Base-by-base conservation (phyloP, 2,797 vertebrate species). In the Antennarius maculatus region DNA sequence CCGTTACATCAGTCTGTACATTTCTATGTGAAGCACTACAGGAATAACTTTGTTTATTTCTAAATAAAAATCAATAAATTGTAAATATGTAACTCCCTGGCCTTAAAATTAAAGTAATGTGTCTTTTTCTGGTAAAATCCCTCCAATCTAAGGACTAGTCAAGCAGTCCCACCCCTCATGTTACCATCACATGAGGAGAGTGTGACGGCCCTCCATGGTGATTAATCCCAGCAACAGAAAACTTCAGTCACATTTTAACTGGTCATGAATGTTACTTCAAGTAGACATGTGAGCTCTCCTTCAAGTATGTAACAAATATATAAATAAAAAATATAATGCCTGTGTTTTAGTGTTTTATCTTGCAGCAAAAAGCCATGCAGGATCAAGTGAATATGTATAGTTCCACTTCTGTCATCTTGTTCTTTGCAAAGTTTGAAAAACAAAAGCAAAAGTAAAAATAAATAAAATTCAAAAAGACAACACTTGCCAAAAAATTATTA, bases 131-230 rank as follows among this genome's bases (percentile, higher is more conserved):
- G 42, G 29, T 12, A 16, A 63, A 68, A 51, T 37, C 10, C 12
- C 8, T 62, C 3, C 60, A 34, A 67, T 78, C 14, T 77, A 56
- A 69, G 55, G 54, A 39, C 29, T 31, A 16, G 53, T 14, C 62
- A 58, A 27, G 42, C 75, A 83, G 85, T 82, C 77, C 79, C 65
- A 54, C 23, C 54, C 76, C 78, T 78, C 68, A 76, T 73, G 77
- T 81, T 70, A 37, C 45, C 56, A 67, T 92, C 90, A 92, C 88
- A 91, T 91, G 88, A 90, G 80, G 16, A 45, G 29, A 74, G 67
- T 84, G 83, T 89, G 87, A 89, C 51, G 5, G 53, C n/a, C 55
- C 61, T 17, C 23, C 23, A 23, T 23, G 11, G 29, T n/a, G 28
- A 50, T 66, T 83, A 83, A 87, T 71, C 73, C 49, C 43, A 41